Evolutionary conservation across 2,888 invertebrate species (phyloP), one percentile per base, ranked within the genome.

Genomic region (Nowickia ferox): DNA sequence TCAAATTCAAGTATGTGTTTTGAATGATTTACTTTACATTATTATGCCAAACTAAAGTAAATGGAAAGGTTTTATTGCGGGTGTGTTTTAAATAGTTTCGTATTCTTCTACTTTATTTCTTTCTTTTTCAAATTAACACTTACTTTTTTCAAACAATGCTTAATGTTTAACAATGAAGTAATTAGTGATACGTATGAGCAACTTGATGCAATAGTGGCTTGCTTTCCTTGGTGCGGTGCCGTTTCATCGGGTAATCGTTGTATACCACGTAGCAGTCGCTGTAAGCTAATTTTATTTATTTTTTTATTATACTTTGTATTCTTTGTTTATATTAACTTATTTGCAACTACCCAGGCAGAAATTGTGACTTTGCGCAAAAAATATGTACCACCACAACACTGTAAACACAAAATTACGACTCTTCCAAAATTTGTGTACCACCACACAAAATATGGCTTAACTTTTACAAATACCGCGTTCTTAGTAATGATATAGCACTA

Each of bases 141-240:
- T 82, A 75, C 79, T 74, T 53, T 78, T 13, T 74, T 55, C 61
- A 13, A 71, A 65, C 19, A 72, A 80, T 71, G 57, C 22, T 48
- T 63, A 66, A 76, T 38, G 17, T 68, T 57, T 46, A 65, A 69
- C 44, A 19, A 57, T 79, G 61, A 76, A 93, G 93, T 93, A 87
- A 93, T 93, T 87, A 93, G 92, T 89, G 96, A 96, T 93, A 96
- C 95, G 88, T 96, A 96, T 93, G 96, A 96, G 91, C 95, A 95
- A 92, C 94, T 96, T 93, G 96, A 96, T 93, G 95, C 95, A 87
- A 94, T 96, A 93, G 95, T 96, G 88, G 95, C 96, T 90, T 96
- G 96, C 93, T 96, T 96, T 93, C 96, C 96, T 87, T 96, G 96
- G 96, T 96, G 96, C 93, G 93, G 94, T 87, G 93, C 93, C 79